Percentiles rank a stretch among this genome's conserved stretches.
Evolutionary conservation across 2,888 invertebrate genomes (phyloP).

Genomic region (Strigamia crassipes): DNA sequence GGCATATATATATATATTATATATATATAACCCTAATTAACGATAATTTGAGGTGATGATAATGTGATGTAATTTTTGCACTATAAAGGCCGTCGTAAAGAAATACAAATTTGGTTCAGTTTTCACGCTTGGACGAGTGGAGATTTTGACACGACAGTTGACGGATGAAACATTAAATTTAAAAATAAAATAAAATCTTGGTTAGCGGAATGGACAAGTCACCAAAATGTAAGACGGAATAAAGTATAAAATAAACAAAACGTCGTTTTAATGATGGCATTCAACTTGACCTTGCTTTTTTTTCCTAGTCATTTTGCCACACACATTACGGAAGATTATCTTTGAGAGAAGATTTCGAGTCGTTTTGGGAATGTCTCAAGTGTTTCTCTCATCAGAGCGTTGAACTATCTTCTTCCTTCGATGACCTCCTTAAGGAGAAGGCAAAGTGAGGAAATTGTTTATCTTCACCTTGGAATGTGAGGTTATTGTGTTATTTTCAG

Average conservation of each 20-base stretch:
- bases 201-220: background rate
- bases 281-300: slow-evolving; percentile 14
- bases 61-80: background rate
- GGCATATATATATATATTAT: background rate
- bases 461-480: slow-evolving; percentile 42
- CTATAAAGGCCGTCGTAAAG: background rate
- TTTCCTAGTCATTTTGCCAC: background rate
- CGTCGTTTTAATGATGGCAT: background rate
- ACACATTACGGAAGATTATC: background rate
- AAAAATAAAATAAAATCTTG: background rate
- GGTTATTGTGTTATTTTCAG: slow-evolving; percentile 42
- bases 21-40: background rate
- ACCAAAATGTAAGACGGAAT: background rate
- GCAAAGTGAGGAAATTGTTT: slow-evolving; percentile 42
- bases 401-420: slow-evolving; percentile 37
- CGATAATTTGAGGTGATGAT: background rate
- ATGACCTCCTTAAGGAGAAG: slow-evolving; percentile 39
- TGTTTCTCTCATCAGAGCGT: slow-evolving; percentile 33
- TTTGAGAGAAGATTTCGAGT: slow-evolving; percentile 8
- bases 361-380: slow-evolving; percentile 1
- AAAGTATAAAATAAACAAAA: background rate
- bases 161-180: background rate
- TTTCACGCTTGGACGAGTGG: slow-evolving; percentile 1
- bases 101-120: background rate
- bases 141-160: slow-evolving; percentile 11